phyloP scores from a whole-genome alignment of 1,140 invertebrate species.

The Drosophila oshimai region DNA sequence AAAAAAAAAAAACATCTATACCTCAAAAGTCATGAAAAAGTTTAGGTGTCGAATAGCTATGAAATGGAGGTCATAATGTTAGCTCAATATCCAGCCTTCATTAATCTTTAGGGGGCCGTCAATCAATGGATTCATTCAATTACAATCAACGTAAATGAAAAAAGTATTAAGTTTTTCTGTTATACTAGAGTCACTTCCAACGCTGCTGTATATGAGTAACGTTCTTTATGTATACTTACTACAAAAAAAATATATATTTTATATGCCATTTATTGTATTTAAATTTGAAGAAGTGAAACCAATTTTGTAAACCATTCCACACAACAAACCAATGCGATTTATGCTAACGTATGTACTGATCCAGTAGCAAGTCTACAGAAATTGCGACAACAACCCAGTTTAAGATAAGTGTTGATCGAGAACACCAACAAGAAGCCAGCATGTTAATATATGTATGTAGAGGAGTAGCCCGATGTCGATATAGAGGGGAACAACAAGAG shows the following conservation, averaged over 20 bases:
- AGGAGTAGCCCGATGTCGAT: constrained; percentile 10
- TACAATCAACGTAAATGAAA: constrained; percentile 47
- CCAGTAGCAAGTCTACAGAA: not conserved
- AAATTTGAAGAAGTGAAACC: constrained; percentile 53
- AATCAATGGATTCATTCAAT: constrained; percentile 35
- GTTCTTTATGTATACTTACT: constrained; percentile 64
- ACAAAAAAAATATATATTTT: constrained; percentile 60
- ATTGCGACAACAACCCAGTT: constrained; percentile 27
- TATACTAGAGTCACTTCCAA: constrained; percentile 63
- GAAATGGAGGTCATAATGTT: not conserved
- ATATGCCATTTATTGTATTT: constrained; percentile 81
- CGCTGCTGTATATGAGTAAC: constrained; percentile 64
- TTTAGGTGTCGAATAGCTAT: not conserved
- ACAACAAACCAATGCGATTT: constrained; percentile 39
- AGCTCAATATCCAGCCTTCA: not conserved
- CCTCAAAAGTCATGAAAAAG: not conserved
- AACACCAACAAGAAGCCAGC: constrained; percentile 42
- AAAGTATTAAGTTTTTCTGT: constrained; percentile 39
- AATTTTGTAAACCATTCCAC: constrained; percentile 78
- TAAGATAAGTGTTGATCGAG: constrained; percentile 25
- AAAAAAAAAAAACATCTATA: not conserved
- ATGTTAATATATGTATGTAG: constrained; percentile 42
- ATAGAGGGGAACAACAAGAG: constrained; percentile 16
- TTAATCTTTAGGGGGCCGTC: not conserved
- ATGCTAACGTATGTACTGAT: constrained; percentile 68